Base-by-base conservation (phyloP, 2,797 vertebrate species). In the Leptodactylus fallax region DNA sequence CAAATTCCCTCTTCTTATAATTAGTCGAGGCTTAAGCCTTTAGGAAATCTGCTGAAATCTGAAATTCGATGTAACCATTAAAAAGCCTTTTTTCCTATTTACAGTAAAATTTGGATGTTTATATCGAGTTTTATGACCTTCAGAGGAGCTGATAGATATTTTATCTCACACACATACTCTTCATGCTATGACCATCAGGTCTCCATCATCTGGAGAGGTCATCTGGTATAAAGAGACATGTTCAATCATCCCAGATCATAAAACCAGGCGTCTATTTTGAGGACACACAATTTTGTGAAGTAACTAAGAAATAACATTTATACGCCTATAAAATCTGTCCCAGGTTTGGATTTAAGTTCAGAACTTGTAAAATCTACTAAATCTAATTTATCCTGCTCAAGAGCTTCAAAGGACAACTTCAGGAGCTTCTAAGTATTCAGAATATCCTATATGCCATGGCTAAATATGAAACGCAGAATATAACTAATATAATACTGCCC, bases 1-100 rank as follows among this genome's bases (percentile, higher is more conserved):
- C 71, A 76, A 58, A 60, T n/a, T 85, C 55, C 53, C 9, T 74
- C 71, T 60, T 49, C 71, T 80, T 80, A 14, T 85, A 85, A 76
- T 85, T 85, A 74, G 67, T 47, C 10, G 36, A 14, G 55, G 14
- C 58, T 71, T 76, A 47, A 47, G 53, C 65, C 71, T 12, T 19
- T 56, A 56, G 71, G 55, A 61, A 61, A 71, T 36, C n/a, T 71
- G 49, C 65, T 72, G 67, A 74, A 83, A 77, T 49, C 72, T 76
- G 45, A 49, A 51, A 51, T 61, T 19, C 49, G 56, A 63, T 47
- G n/a, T 63, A 51, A 85, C 71, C 71, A 77, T 85, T 76, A 76
- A 76, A 25, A 60, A 17, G 55, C 7, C 25, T 21, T 45, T 58
- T 83, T 83, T 47, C 16, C 47, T 72, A 72, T 76, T 76, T 76